Evolutionary conservation across 2,888 invertebrate genomes (phyloP).

Genomic region (Lasioglossum calceatum): DNA sequence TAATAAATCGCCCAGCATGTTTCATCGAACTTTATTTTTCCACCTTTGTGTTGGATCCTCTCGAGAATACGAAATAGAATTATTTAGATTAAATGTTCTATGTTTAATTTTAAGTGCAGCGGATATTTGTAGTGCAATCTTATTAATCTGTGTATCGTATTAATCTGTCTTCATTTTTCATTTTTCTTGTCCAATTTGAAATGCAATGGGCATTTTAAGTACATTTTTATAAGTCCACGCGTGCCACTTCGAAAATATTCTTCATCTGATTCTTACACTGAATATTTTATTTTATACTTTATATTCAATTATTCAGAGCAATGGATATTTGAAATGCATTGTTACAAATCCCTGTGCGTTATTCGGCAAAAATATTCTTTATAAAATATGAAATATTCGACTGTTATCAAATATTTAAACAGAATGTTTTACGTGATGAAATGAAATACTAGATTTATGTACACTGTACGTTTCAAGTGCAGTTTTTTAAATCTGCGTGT

Average conservation of each 20-base stretch:
- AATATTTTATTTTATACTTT: neutral
- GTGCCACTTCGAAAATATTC: too few species aligned
- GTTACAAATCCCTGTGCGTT: neutral
- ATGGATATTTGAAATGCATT: neutral
- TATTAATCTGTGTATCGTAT: neutral
- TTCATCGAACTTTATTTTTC: neutral
- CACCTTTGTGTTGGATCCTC: neutral
- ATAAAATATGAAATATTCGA: neutral
- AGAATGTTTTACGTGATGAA: neutral
- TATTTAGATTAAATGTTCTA: neutral
- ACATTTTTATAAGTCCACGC: too few species aligned
- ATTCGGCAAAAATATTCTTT: neutral
- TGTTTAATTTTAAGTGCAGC: neutral
- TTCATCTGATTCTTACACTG: neutral
- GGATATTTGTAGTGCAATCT: neutral
- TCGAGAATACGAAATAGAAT: neutral
- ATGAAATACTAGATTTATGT: neutral
- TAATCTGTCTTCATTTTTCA: neutral
- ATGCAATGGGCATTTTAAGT: too few species aligned
- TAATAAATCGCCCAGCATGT: neutral
- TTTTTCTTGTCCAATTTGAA: too few species aligned
- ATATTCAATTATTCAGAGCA: neutral
- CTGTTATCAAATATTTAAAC: neutral
- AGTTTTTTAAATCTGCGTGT: neutral
- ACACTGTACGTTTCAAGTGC: neutral